Base-by-base conservation (phyloP, 2,888 invertebrate genomes). In the Heteromurus nitidus region DNA sequence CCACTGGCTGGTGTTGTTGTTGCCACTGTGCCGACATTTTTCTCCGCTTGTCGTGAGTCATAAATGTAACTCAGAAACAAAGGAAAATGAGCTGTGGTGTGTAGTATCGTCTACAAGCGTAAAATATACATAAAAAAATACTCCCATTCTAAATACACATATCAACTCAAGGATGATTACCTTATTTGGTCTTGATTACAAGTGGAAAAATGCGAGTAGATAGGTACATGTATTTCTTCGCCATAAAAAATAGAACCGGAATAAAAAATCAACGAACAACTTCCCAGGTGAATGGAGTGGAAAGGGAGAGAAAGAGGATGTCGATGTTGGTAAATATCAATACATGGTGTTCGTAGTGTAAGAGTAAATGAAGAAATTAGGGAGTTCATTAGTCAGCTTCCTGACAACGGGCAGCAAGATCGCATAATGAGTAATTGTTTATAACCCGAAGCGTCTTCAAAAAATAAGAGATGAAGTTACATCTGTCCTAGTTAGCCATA, bases 351-450 rank as follows among this genome's bases (percentile, higher is more conserved):
- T 47, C 3, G 26, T n/a, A n/a, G 22, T 11, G 22, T n/a, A 26
- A 28, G 7, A n/a, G n/a, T 5, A 58, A 55, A 72, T 79, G 44
- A 72, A 72, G 72, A 58, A 72, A 72, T 79, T 79, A 72, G 58
- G 30, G 77, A 79, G 65, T 79, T 79, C 79, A 79, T 79, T 79
- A 79, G 79, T 67, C 65, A 67, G 65, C 58, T 55, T 72, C 65
- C 72, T 65, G 72, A 72, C 58, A 79, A 67, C 31, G 55, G 42
- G 62, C 62, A 24, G 31, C 47, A 44, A 55, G 31, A 50, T 53
- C 55, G 30, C 67, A 72, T 79, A 72, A 79, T 79, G 79, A 79
- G 65, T 79, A 79, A 77, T 77, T 64, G 70, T 77, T 77, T 36
- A 69, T 77, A 77, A 79, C 79, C 72, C 31, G 72, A 55, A 79